These are phyloP conservation scores for Mus pahari DNA, from an alignment of 2,113 vertebrate genomes.

Conservation along the genomic window DNA sequence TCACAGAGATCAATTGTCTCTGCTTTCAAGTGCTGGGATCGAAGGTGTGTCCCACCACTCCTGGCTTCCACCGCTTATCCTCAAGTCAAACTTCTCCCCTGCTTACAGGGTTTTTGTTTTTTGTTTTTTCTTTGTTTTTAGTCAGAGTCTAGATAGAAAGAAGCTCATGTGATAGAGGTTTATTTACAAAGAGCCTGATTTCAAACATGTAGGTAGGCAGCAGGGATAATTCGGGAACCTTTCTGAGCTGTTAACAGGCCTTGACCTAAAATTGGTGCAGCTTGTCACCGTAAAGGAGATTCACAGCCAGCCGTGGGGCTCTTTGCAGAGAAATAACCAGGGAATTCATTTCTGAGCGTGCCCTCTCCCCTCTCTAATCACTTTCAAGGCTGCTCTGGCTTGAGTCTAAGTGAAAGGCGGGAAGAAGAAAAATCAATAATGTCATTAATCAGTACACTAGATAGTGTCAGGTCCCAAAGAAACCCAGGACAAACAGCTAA, in stretches of 20 bases:
- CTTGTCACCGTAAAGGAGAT: not conserved
- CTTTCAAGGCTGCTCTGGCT: not conserved
- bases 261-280: not conserved
- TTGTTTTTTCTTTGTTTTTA: not conserved
- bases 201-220: not conserved
- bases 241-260: not conserved
- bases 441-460: not conserved
- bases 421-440: not conserved
- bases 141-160: constrained; percentile 16
- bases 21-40: not conserved
- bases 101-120: constrained; percentile 4
- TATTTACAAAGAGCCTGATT: constrained; percentile 53
- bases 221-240: not conserved
- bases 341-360: not conserved
- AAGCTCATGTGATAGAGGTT: constrained; percentile 22
- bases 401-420: not conserved
- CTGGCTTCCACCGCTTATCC: not conserved
- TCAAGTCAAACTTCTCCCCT: not conserved
- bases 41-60: not conserved
- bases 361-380: not conserved
- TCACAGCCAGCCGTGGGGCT: not conserved
- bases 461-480: not conserved
- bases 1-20: not conserved
- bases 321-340: not conserved
- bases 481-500: not conserved